Percentiles rank a stretch among this genome's conserved stretches.
Evolutionary conservation across 1,140 invertebrate genomes (phyloP).

Genomic region (Drosophila pandora): DNA sequence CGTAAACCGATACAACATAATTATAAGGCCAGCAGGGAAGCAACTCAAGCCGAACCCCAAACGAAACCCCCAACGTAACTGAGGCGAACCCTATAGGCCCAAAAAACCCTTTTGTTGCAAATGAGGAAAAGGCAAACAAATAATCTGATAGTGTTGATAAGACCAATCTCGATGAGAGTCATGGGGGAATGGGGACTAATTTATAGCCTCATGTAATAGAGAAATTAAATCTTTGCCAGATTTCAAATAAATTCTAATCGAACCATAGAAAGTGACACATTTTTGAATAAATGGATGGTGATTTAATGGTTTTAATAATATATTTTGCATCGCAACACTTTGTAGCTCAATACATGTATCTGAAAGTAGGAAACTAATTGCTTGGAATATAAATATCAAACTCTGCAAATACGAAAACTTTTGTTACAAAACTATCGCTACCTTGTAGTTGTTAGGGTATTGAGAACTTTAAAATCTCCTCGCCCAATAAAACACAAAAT

Average conservation of each 20-base stretch:
- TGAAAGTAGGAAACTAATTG: neutral
- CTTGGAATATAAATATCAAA: neutral
- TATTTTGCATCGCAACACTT: neutral
- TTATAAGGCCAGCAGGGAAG: slow-evolving; percentile 37
- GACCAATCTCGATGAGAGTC: slow-evolving; percentile 7
- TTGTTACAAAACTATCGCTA: neutral
- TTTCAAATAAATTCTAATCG: no score
- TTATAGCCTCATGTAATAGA: neutral
- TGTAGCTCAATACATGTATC: neutral
- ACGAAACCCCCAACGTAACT: slow-evolving; percentile 20
- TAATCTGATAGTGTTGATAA: slow-evolving; percentile 46
- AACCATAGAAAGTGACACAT: no score
- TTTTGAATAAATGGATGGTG: no score
- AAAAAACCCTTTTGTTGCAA: slow-evolving; percentile 45
- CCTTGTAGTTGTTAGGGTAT: slow-evolving; percentile 11
- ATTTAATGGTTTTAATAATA: no score
- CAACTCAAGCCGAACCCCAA: slow-evolving; percentile 47
- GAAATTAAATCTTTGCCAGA: no score
- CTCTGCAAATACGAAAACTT: neutral
- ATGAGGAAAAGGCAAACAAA: slow-evolving; percentile 58
- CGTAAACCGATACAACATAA: slow-evolving; percentile 78
- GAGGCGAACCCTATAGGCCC: slow-evolving; percentile 5
- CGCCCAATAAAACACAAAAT: slow-evolving; percentile 23
- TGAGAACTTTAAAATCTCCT: slow-evolving; percentile 23
- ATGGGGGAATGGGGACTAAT: neutral